phyloP scores from a whole-genome alignment of 2,797 vertebrate genomes.

The Cyprinodon diabolis region DNA sequence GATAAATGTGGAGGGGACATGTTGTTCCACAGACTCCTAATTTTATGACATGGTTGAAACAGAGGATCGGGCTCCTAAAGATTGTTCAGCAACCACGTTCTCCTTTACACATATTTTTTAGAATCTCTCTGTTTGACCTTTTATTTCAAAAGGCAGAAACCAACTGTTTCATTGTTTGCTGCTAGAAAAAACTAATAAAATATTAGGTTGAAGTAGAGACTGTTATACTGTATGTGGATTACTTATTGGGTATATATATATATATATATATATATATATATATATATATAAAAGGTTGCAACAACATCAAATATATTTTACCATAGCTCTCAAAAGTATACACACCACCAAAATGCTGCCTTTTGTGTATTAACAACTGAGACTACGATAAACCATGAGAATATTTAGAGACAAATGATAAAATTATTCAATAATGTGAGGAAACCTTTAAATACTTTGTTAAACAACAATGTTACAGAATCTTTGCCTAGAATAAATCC shows the following conservation, averaged over 20 bases:
- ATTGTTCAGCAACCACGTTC: slow-evolving; percentile 11
- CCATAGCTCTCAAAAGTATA: neutral
- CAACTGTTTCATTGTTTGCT: neutral
- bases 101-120: slow-evolving; percentile 13
- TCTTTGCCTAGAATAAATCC: no score
- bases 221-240: neutral
- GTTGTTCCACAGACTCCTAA: slow-evolving; percentile 50
- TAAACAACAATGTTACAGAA: no score
- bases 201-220: neutral
- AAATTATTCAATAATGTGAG: no score
- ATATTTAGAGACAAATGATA: no score
- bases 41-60: slow-evolving; percentile 47
- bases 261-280: neutral
- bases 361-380: no score
- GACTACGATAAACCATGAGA: no score
- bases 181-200: neutral
- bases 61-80: slow-evolving; percentile 28
- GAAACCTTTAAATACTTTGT: no score
- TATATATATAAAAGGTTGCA: neutral
- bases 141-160: slow-evolving; percentile 1
- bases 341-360: neutral
- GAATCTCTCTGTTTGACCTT: slow-evolving; percentile 4
- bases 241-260: no score
- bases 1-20: slow-evolving; percentile 65
- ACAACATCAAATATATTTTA: neutral